phyloP scores from a whole-genome alignment of 1,140 invertebrate genomes.

The Ectropis grisescens region DNA sequence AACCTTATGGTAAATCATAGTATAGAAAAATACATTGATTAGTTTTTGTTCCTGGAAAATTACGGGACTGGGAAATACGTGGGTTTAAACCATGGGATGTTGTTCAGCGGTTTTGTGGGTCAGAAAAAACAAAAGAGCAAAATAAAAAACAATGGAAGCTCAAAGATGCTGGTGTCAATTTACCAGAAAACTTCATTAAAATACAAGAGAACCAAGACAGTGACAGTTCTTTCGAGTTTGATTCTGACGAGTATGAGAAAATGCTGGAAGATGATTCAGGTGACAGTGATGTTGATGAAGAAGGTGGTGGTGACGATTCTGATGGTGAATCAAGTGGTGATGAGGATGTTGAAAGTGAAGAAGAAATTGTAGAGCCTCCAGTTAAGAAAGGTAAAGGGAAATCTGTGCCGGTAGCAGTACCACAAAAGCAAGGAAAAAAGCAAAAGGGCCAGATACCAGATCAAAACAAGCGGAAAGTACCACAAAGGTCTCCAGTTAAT shows the following conservation, averaged over 20 bases:
- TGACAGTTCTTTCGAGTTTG: slow-evolving; percentile 38
- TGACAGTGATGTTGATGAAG: slow-evolving; percentile 5
- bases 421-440: slow-evolving; percentile 4
- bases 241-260: slow-evolving; percentile 50
- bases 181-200: slow-evolving; percentile 30
- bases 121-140: slow-evolving; percentile 11
- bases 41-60: no score
- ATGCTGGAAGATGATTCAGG: slow-evolving; percentile 17
- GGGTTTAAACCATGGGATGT: no score
- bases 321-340: no score
- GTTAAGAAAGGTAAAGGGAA: slow-evolving; percentile 3
- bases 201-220: slow-evolving; percentile 23
- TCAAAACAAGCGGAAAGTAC: slow-evolving; percentile 11
- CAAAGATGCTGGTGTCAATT: slow-evolving; percentile 24
- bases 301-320: no score
- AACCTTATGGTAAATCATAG: no score
- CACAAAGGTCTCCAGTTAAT: slow-evolving; percentile 8
- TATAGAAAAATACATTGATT: no score
- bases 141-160: slow-evolving; percentile 20
- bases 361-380: slow-evolving; percentile 8
- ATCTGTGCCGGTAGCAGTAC: not conserved
- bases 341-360: no score
- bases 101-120: no score
- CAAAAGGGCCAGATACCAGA: slow-evolving; percentile 1
- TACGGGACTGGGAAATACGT: no score